Conservation (phyloP, 2,888 invertebrate species). For the Aphelenchoides bicaudatus region DNA sequence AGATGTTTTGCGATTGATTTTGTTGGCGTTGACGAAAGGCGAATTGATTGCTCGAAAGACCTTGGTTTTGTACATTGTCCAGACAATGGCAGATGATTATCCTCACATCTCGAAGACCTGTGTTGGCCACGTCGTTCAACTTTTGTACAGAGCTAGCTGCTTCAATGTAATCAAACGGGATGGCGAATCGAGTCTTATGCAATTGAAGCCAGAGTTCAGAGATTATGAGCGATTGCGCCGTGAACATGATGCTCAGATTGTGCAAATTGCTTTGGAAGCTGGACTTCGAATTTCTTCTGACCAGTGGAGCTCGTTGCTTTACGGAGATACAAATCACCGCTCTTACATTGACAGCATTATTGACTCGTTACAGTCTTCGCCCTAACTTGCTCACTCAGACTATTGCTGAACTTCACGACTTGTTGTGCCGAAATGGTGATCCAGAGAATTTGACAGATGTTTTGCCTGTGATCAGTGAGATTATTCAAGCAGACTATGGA, state of each 20-base stretch:
- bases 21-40: constrained; percentile 82
- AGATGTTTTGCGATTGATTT: constrained; percentile 82
- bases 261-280: constrained; percentile 87
- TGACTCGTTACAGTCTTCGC: constrained; percentile 62
- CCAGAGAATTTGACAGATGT: constrained; percentile 12
- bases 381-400: constrained; percentile 28
- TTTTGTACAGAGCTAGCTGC: constrained; percentile 93
- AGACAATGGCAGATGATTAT: constrained; percentile 73
- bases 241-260: constrained; percentile 96
- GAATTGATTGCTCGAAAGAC: constrained; percentile 62
- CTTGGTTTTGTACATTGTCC: constrained; percentile 96
- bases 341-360: constrained; percentile 85
- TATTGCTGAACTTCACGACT: constrained; percentile 18
- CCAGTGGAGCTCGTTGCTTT: constrained; percentile 93
- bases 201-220: constrained; percentile 76
- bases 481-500: constrained; percentile 4
- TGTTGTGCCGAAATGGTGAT: constrained; percentile 24
- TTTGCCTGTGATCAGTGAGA: constrained; percentile 6
- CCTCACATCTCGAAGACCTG: constrained; percentile 97
- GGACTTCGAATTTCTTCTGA: constrained; percentile 93
- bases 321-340: constrained; percentile 90
- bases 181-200: constrained; percentile 94
- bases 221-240: constrained; percentile 85
- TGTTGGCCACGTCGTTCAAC: constrained; percentile 96
- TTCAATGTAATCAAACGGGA: constrained; percentile 96